phyloP scores from a whole-genome alignment of 2,113 vertebrate genomes.

The Menidia beryllina region DNA sequence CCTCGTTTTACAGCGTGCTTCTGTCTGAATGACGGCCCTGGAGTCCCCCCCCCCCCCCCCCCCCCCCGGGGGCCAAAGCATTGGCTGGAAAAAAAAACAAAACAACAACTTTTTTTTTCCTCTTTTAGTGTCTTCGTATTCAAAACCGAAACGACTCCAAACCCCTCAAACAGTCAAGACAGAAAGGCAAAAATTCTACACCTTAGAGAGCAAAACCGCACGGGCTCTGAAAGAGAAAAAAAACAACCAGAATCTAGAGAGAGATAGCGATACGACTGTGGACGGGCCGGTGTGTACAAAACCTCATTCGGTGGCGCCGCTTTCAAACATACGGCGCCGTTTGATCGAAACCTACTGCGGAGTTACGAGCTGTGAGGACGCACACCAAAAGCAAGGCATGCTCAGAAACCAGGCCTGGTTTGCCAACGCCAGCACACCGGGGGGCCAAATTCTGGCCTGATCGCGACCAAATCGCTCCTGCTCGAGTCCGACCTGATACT shows the following conservation, averaged over 20 bases:
- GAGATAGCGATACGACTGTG: slow-evolving; percentile 10
- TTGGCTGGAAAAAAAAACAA: no score
- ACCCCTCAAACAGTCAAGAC: slow-evolving; percentile 52
- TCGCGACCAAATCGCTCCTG: slow-evolving; percentile 28
- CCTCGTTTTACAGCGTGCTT: slow-evolving; percentile 48
- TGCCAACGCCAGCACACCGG: no score
- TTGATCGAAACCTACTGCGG: slow-evolving; percentile 19
- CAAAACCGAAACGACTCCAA: slow-evolving; percentile 51
- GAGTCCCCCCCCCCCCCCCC: slow-evolving; percentile 4
- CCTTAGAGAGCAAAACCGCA: slow-evolving; percentile 31
- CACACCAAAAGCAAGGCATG: slow-evolving; percentile 32
- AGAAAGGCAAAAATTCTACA: slow-evolving; percentile 38
- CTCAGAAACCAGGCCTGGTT: slow-evolving; percentile 40
- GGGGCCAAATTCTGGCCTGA: slow-evolving; percentile 14
- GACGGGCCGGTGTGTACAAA: slow-evolving; percentile 22
- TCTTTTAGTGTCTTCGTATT: slow-evolving; percentile 59
- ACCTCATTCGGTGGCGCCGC: slow-evolving; percentile 20
- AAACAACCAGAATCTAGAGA: slow-evolving; percentile 32
- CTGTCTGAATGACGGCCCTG: slow-evolving; percentile 18
- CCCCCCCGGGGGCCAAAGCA: slow-evolving; percentile 1
- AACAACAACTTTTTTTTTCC: no score
- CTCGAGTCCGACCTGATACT: slow-evolving; percentile 23
- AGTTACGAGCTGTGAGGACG: slow-evolving; percentile 11
- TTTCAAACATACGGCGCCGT: slow-evolving; percentile 18
- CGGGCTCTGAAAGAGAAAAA: slow-evolving; percentile 32